Conservation (phyloP, 2,113 vertebrate genomes). For the Aepyceros melampus region DNA sequence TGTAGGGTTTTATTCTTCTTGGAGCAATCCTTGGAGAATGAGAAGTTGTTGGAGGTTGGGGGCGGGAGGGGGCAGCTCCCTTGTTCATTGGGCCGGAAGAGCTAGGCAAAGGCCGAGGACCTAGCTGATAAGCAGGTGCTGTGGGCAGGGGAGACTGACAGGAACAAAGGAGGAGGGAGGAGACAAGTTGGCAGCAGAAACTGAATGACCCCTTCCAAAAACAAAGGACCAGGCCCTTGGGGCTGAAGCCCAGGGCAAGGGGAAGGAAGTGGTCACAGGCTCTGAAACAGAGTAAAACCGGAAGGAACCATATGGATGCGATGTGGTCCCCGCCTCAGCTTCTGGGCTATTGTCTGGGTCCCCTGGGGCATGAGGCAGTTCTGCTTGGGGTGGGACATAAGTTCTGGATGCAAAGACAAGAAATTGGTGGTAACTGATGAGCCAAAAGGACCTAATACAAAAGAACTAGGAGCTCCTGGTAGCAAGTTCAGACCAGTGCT, state of each 20-base stretch:
- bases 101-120: not conserved
- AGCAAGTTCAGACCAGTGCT: not conserved
- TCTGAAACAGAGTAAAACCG: not conserved
- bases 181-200: not conserved
- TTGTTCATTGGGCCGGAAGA: not conserved
- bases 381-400: not conserved
- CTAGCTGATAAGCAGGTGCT: not conserved
- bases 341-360: not conserved
- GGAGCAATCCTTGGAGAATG: not conserved
- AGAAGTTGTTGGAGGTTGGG: not conserved
- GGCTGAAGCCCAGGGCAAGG: not conserved
- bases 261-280: not conserved
- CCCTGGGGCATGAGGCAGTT: not conserved
- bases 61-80: rapidly evolving
- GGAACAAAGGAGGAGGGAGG: not conserved
- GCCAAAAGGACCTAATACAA: not conserved
- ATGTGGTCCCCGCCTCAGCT: not conserved
- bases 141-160: not conserved
- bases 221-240: not conserved
- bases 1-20: not conserved
- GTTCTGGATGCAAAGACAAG: not conserved
- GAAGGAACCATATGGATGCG: not conserved
- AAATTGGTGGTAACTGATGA: not conserved
- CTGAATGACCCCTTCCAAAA: not conserved
- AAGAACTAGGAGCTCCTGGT: not conserved